phyloP scores from a whole-genome alignment of 2,797 vertebrate genomes.

The Eutrigla gurnardus region DNA sequence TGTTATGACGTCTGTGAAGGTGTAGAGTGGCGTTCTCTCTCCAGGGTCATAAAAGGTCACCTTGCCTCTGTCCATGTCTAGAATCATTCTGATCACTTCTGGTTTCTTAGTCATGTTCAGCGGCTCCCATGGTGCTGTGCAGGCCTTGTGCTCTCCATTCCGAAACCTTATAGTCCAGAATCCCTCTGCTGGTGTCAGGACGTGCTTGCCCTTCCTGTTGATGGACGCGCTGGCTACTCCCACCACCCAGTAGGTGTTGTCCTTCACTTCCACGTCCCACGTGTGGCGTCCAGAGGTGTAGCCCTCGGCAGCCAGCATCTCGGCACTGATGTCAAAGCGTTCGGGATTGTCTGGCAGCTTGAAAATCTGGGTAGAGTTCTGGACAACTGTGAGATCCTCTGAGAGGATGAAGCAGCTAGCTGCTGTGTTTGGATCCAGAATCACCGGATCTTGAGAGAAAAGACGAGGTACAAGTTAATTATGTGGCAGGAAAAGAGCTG shows the following conservation, averaged over 20 bases:
- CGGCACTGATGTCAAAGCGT: constrained; percentile 85
- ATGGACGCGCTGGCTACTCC: constrained; percentile 84
- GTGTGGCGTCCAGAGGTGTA: constrained; percentile 80
- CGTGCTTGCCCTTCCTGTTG: constrained; percentile 85
- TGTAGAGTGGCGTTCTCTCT: constrained; percentile 82
- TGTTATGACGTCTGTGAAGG: constrained; percentile 78
- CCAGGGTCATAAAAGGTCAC: constrained; percentile 83
- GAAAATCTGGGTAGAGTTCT: constrained; percentile 80
- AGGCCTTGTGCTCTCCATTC: constrained; percentile 87
- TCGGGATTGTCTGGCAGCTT: constrained; percentile 85
- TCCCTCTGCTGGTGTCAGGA: constrained; percentile 84
- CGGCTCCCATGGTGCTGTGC: constrained; percentile 84
- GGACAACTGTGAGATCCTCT: constrained; percentile 81
- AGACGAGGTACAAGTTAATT: not conserved
- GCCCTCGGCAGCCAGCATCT: constrained; percentile 82
- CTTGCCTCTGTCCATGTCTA: constrained; percentile 86
- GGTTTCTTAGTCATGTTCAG: constrained; percentile 80
- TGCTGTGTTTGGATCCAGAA: constrained; percentile 86
- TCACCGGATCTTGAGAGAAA: constrained; percentile 76
- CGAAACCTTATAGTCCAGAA: constrained; percentile 87
- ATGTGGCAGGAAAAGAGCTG: constrained; percentile 1
- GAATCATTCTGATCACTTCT: constrained; percentile 78
- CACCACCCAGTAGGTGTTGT: constrained; percentile 87
- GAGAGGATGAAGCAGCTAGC: constrained; percentile 85
- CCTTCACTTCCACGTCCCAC: constrained; percentile 85